Evolutionary conservation across 1,140 invertebrate species (phyloP).

Genomic region (Drosophila saltans): DNA sequence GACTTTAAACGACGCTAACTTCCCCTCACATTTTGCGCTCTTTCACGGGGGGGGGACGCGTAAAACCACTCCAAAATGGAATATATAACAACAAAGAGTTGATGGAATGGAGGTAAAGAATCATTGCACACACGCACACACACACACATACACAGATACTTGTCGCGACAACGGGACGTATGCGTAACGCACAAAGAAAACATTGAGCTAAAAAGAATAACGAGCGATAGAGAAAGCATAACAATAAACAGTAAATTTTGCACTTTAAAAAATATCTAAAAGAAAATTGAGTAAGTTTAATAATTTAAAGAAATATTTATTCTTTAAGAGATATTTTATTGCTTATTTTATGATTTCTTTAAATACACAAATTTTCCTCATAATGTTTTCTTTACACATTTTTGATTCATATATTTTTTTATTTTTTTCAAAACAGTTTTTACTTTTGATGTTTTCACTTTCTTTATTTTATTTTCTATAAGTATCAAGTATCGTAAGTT

Average conservation of each 20-base stretch:
- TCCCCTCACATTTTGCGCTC: background rate
- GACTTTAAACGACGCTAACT: conserved; percentile 8
- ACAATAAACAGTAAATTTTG: background rate
- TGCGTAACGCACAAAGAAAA: conserved; percentile 45
- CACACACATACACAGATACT: conserved; percentile 10
- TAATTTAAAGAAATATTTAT: no score
- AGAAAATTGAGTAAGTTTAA: background rate
- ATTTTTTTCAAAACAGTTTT: no score
- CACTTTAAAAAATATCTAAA: background rate
- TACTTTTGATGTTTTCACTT: no score
- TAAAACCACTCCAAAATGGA: background rate
- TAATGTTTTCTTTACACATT: no score
- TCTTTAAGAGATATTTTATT: no score
- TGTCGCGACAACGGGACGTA: conserved; percentile 42
- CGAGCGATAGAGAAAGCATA: background rate
- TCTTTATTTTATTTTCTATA: no score
- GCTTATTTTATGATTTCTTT: no score
- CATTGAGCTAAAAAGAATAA: conserved; percentile 23
- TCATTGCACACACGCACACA: conserved; percentile 5
- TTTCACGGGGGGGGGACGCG: background rate
- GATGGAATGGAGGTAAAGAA: background rate
- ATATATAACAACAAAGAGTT: conserved; percentile 5
- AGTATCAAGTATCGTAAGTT: no score
- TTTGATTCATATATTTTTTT: no score
- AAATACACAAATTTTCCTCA: no score